Conservation (phyloP, 2,888 invertebrate species). For the Stenichneumon culpator region DNA sequence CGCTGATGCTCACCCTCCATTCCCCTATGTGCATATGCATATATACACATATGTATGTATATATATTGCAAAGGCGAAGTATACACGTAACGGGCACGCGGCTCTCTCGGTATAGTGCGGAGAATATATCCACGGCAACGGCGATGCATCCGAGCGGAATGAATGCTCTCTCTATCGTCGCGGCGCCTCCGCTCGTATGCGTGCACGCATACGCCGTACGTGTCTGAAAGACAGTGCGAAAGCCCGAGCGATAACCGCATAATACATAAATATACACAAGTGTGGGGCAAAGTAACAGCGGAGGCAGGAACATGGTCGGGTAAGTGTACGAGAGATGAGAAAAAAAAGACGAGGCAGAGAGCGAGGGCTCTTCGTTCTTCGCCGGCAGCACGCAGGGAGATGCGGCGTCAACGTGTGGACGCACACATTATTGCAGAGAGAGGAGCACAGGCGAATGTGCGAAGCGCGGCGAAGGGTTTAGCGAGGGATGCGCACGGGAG, state of each 20-base stretch:
- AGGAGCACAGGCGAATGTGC: slow-evolving; percentile 50
- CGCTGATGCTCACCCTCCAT: slow-evolving; percentile 10
- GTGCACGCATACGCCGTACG: slow-evolving; percentile 25
- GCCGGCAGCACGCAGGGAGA: slow-evolving; percentile 13
- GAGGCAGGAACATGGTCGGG: slow-evolving; percentile 19
- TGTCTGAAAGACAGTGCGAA: slow-evolving; percentile 37
- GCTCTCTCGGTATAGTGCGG: slow-evolving; percentile 9
- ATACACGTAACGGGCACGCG: slow-evolving; percentile 13
- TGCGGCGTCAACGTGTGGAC: neutral
- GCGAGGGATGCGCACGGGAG: slow-evolving; percentile 27
- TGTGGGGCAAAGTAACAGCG: neutral
- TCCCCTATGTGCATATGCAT: neutral
- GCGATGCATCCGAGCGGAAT: slow-evolving; percentile 55
- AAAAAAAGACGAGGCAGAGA: neutral
- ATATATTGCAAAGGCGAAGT: neutral
- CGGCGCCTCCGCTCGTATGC: slow-evolving; percentile 21
- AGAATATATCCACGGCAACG: slow-evolving; percentile 26
- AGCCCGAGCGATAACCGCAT: slow-evolving; percentile 43
- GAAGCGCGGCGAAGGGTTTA: slow-evolving; percentile 45
- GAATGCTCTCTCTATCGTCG: slow-evolving; percentile 53
- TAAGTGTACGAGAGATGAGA: slow-evolving; percentile 16
- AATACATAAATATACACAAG: slow-evolving; percentile 29
- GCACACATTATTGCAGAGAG: slow-evolving; percentile 25
- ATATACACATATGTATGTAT: neutral
- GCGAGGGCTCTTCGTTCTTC: neutral